Base-by-base conservation (phyloP, 1,140 invertebrate species). In the Microplitis demolitor region DNA sequence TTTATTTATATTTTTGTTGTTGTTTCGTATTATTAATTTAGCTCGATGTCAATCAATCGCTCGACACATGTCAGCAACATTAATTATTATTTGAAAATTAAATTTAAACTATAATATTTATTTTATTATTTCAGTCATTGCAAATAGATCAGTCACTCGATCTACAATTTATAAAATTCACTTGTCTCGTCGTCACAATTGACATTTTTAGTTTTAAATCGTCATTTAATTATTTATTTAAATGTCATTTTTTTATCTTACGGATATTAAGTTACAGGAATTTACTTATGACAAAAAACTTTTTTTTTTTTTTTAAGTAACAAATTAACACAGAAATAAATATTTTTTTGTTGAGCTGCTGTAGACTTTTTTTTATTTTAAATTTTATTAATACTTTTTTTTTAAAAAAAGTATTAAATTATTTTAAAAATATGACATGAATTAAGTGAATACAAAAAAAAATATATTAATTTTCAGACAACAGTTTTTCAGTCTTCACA, bases 41-140 rank as follows among this genome's bases (percentile, higher is more conserved):
- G 16, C 58, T 60, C 58, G 58, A 60, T 60, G 58, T 60, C 58
- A 39, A 63, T 37, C 61, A 37, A 63, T 35, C 37, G 11, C 37
- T 63, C 61, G 14, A 51, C 63, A 35, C 45, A 35, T 66, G 13
- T 16, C n/a, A 51, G 63, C 63, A 66, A 53, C 61, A 63, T 64
- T 64, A n/a, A n/a, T 16, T 34, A 5, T 51, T 31, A 16, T 24
- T 50, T 66, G 14, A 37, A 16, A 24, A 54, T 13, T 66, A 14
- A 31, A 51, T 51, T 66, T 66, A 66, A 14, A 39, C 63, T 66
- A 66, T 3, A 63, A 35, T 35, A 39, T 63, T 66, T 16, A 14
- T 66, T 66, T 31, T 16, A 66, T 51, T 66, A 66, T 51, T 66
- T 66, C 63, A 66, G 45, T 66, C 63, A 14, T 37, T 66, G 24